These are phyloP conservation scores for Drosophila arizonae DNA, from an alignment of 1,140 invertebrate species.

Conservation along the genomic window DNA sequence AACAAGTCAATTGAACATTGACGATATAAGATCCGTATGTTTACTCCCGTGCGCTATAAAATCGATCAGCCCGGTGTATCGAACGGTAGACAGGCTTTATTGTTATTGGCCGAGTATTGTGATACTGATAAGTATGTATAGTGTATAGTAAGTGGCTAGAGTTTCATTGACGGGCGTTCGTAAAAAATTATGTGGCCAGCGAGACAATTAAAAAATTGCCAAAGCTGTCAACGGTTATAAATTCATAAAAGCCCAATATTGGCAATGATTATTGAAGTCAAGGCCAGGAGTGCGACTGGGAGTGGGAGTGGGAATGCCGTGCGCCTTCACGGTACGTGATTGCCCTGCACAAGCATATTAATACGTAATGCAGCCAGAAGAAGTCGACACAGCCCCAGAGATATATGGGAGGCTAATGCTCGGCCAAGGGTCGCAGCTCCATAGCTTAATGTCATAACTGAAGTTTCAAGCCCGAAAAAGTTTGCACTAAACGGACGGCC, in stretches of 20 bases:
- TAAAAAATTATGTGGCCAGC: slow-evolving; percentile 19
- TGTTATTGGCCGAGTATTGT: slow-evolving; percentile 13
- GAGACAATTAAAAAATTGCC: slow-evolving; percentile 53
- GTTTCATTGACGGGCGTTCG: slow-evolving; percentile 52
- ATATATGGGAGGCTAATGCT: slow-evolving; percentile 19
- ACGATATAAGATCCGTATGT: not conserved
- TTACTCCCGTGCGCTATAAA: slow-evolving; percentile 1
- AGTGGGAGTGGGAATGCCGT: slow-evolving; percentile 7
- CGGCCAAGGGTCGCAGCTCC: not conserved
- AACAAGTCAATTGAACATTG: too few relatives aligned
- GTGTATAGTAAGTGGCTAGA: slow-evolving; percentile 26
- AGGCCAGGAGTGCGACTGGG: slow-evolving; percentile 30
- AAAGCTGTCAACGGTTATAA: slow-evolving; percentile 58
- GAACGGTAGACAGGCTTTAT: slow-evolving; percentile 17
- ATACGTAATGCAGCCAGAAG: slow-evolving; percentile 12
- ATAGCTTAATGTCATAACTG: not conserved
- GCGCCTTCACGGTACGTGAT: slow-evolving; percentile 54
- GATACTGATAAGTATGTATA: slow-evolving; percentile 30
- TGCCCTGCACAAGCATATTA: slow-evolving; percentile 40
- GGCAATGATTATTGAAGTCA: slow-evolving; percentile 77
- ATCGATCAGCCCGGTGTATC: not conserved
- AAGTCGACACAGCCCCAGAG: not conserved
- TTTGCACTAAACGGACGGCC: not conserved
- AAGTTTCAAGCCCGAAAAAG: not conserved
- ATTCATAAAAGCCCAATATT: slow-evolving; percentile 78